A percentile compares a stretch with the other conserved stretches of the same genome.
These are phyloP conservation scores for Diarsia dahlii DNA, from an alignment of 2,888 invertebrate species.

Conservation along the genomic window DNA sequence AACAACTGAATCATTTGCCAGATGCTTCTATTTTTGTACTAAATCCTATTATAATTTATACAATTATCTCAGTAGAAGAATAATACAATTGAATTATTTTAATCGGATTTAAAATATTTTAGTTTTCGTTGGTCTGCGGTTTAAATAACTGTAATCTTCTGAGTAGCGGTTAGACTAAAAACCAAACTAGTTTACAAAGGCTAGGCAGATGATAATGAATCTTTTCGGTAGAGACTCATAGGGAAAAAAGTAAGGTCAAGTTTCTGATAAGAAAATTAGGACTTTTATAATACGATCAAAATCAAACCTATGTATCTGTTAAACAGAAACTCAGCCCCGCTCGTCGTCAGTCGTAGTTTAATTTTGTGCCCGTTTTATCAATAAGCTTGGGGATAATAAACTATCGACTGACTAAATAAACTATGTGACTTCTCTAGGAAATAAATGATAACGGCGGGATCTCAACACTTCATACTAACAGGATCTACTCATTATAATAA, in stretches of 20 bases:
- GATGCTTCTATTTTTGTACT: slow-evolving; percentile 56
- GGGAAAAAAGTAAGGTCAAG: too few relatives aligned
- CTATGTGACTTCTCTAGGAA: too few relatives aligned
- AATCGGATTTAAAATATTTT: slow-evolving; percentile 12
- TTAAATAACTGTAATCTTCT: background rate
- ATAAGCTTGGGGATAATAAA: background rate
- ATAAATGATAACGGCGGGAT: too few relatives aligned
- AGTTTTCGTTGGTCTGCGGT: background rate
- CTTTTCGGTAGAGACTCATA: background rate
- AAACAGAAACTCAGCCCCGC: background rate
- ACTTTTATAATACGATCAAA: background rate
- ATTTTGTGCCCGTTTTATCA: background rate
- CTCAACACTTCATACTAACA: too few relatives aligned
- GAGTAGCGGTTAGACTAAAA: background rate
- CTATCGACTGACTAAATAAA: too few relatives aligned
- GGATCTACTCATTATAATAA: too few relatives aligned
- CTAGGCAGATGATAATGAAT: background rate
- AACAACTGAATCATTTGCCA: slow-evolving; percentile 39
- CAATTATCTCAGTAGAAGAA: slow-evolving; percentile 38
- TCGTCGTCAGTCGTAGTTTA: background rate
- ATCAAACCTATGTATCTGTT: background rate
- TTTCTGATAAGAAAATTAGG: background rate
- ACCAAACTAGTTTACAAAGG: background rate
- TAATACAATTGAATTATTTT: slow-evolving; percentile 33
- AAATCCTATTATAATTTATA: slow-evolving; percentile 58